Base-by-base conservation (phyloP, 2,113 vertebrate genomes). In the Hippopotamus amphibius region DNA sequence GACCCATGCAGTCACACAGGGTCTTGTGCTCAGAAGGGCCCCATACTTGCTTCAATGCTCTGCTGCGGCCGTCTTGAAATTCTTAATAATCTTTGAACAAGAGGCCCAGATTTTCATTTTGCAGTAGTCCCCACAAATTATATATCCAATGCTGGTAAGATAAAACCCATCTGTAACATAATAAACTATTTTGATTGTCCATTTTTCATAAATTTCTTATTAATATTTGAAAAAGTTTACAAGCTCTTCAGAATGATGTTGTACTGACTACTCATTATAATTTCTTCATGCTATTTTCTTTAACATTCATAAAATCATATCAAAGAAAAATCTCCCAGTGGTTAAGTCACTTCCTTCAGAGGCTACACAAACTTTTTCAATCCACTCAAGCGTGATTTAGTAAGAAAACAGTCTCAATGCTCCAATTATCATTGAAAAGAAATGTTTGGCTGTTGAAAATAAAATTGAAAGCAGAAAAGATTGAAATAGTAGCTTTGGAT, bases 241-340 rank as follows among this genome's bases (percentile, higher is more conserved):
- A 92, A 26, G 68, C 6, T 46, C 55, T 93, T 89, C 63, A 61
- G 88, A 93, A 93, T 65, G n/a, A 96, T 96, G 21, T 43, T 87
- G n/a, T 82, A 90, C 28, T 90, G 80, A 91, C 59, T 69, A 91
- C 63, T 93, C 37, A 72, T 90, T 43, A 71, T 71, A 80, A 76
- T 74, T 76, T 95, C 30, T 96, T 86, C 90, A 84, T 88, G 43
- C 7, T 48, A 59, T 90, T 95, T 96, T 77, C 53, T 85, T 96
- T 89, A 86, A 30, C n/a, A 55, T 89, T 93, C 57, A 92, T 93
- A 92, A 83, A 92, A 83, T 55, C 19, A 15, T 48, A 85, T 92
- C 24, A 86, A 95, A 76, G 61, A 83, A 93, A 41, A 86, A 89
- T 96, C 79, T 97, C n/a, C 74, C 92, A 74, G 19, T 77, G 68